Evolutionary conservation across 2,888 invertebrate species (phyloP).

Genomic region (Ormyrus nitidulus): DNA sequence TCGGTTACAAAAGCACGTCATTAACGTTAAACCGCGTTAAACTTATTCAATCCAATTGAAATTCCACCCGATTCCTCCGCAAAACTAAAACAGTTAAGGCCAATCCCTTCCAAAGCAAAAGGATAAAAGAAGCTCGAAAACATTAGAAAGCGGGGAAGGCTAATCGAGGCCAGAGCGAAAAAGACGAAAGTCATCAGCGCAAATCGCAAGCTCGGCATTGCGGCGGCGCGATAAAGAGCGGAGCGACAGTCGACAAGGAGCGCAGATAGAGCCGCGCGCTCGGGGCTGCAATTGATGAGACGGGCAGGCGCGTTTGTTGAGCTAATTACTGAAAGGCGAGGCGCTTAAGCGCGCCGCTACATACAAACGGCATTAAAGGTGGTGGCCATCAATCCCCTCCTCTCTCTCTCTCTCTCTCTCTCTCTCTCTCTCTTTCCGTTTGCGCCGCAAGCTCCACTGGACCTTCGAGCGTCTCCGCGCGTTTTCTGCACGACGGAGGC

Average conservation of each 20-base stretch:
- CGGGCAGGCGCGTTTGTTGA: constrained; percentile 75
- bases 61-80: too few relatives aligned
- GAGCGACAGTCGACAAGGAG: too few relatives aligned
- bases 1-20: too few relatives aligned
- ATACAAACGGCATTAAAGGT: constrained; percentile 76
- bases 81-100: too few relatives aligned
- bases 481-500: background rate
- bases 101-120: too few relatives aligned
- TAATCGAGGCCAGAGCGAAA: constrained; percentile 33
- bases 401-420: background rate
- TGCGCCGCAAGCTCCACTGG: background rate
- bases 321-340: constrained; percentile 76
- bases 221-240: constrained; percentile 33
- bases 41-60: too few relatives aligned
- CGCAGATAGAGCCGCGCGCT: constrained; percentile 45
- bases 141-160: constrained; percentile 4
- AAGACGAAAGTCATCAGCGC: constrained; percentile 22
- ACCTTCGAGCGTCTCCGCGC: background rate
- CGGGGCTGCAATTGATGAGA: constrained; percentile 74
- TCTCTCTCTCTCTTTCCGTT: background rate
- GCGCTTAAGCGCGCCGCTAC: constrained; percentile 74
- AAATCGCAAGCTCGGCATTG: background rate
- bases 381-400: constrained; percentile 71
- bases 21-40: too few relatives aligned
- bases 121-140: background rate